These are phyloP conservation scores for Leptobrachium ailaonicum DNA, from an alignment of 2,113 vertebrate species.

Conservation along the genomic window DNA sequence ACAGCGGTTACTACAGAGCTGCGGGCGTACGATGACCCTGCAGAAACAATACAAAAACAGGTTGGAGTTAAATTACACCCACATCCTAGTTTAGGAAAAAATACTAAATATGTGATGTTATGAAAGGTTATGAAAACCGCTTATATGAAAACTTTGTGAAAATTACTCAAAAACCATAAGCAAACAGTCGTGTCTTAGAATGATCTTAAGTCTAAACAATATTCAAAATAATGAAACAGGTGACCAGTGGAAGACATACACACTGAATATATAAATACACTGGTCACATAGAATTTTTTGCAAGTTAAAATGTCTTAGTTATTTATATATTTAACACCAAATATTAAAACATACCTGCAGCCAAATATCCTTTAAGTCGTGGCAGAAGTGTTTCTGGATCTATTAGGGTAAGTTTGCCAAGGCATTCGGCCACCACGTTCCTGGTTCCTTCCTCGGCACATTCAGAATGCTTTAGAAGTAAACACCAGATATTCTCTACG, in stretches of 20 bases:
- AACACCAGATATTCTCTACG: slow-evolving; percentile 93
- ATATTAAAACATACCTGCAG: slow-evolving; percentile 76
- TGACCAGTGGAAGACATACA: too few species aligned
- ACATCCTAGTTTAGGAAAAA: not conserved
- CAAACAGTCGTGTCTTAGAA: too few species aligned
- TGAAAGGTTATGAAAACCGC: too few species aligned
- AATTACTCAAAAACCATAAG: too few species aligned
- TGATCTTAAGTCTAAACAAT: too few species aligned
- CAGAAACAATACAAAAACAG: slow-evolving; percentile 29
- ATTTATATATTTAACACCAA: too few species aligned
- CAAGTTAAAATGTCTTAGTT: too few species aligned
- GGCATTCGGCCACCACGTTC: slow-evolving; percentile 96
- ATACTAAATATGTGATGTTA: too few species aligned
- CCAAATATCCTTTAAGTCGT: slow-evolving; percentile 92
- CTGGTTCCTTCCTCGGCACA: slow-evolving; percentile 96
- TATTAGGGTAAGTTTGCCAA: slow-evolving; percentile 94
- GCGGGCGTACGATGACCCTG: slow-evolving; percentile 94
- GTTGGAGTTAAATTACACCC: not conserved
- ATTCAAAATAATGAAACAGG: too few species aligned
- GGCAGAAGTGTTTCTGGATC: slow-evolving; percentile 95
- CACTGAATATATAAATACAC: too few species aligned
- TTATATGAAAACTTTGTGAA: too few species aligned
- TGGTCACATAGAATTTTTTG: too few species aligned
- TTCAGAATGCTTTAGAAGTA: slow-evolving; percentile 94
- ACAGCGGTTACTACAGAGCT: slow-evolving; percentile 98